Evolutionary conservation across 2,888 invertebrate genomes (phyloP).

Genomic region (Nephrocerus scutellatus): DNA sequence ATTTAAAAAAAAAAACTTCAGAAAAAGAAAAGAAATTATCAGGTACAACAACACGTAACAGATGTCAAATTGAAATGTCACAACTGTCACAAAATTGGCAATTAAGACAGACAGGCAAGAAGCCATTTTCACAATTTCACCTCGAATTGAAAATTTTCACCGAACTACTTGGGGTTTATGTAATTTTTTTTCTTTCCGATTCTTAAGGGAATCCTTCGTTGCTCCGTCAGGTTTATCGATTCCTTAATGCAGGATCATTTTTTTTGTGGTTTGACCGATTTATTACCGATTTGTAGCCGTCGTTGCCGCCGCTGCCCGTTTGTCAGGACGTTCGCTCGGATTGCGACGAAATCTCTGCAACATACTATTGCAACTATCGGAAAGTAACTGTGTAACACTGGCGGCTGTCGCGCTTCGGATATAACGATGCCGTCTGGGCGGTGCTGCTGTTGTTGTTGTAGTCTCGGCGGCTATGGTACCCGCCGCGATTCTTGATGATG

Average conservation of each 20-base stretch:
- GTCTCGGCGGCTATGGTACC: constrained; percentile 15
- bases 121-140: too few species aligned
- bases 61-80: too few species aligned
- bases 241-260: constrained; percentile 16
- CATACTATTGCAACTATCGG: constrained; percentile 79
- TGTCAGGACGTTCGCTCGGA: constrained; percentile 63
- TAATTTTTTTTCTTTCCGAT: too few species aligned
- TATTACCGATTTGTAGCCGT: constrained; percentile 17
- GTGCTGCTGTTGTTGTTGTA: constrained; percentile 21
- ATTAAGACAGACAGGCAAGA: too few species aligned
- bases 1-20: constrained; percentile 15
- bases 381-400: constrained; percentile 78
- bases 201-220: too few species aligned
- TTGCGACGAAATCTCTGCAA: constrained; percentile 74
- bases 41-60: too few species aligned
- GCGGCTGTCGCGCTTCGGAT: constrained; percentile 68
- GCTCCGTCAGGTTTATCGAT: constrained; percentile 38
- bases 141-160: too few species aligned
- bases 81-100: too few species aligned
- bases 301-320: constrained; percentile 34
- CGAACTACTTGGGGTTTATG: too few species aligned
- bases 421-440: constrained; percentile 63
- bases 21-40: background rate
- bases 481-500: constrained; percentile 9
- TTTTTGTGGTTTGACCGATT: background rate